phyloP scores from a whole-genome alignment of 2,888 invertebrate genomes.

The Dasypogon diadema region DNA sequence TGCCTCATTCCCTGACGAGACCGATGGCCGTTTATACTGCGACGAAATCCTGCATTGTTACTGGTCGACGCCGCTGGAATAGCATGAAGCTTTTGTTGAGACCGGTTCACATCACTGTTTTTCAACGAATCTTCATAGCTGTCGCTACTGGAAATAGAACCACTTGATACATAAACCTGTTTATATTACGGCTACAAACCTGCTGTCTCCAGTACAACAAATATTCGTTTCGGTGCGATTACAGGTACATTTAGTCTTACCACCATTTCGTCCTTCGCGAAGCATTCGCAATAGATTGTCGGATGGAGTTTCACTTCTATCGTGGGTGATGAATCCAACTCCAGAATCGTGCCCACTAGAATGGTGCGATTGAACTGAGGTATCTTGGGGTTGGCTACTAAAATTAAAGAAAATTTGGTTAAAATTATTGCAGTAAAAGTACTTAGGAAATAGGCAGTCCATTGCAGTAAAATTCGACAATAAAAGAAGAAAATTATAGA shows the following conservation, averaged over 20 bases:
- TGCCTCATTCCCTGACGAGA: slow-evolving; percentile 62
- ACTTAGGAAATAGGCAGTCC: no score
- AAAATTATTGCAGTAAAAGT: no score
- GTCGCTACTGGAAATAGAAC: slow-evolving; percentile 71
- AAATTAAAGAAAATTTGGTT: no score
- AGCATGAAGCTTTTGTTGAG: slow-evolving; percentile 59
- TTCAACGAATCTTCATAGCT: slow-evolving; percentile 87
- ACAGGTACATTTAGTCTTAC: slow-evolving; percentile 53
- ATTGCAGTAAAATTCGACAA: no score
- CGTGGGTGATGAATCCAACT: slow-evolving; percentile 71
- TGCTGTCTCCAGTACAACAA: slow-evolving; percentile 56
- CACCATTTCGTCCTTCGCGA: slow-evolving; percentile 48
- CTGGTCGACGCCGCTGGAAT: slow-evolving; percentile 54
- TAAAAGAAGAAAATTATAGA: no score
- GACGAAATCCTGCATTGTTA: slow-evolving; percentile 54
- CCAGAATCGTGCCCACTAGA: slow-evolving; percentile 87
- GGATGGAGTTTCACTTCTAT: slow-evolving; percentile 57
- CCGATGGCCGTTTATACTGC: slow-evolving; percentile 55
- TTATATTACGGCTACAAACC: slow-evolving; percentile 45
- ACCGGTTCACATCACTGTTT: slow-evolving; percentile 62
- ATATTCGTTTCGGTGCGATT: slow-evolving; percentile 31
- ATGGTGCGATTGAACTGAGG: slow-evolving; percentile 83
- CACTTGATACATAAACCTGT: neutral
- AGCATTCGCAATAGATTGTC: slow-evolving; percentile 53
- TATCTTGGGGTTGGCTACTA: slow-evolving; percentile 75